Base-by-base conservation (phyloP, 1,140 invertebrate genomes). In the Drosophila fuyamai region DNA sequence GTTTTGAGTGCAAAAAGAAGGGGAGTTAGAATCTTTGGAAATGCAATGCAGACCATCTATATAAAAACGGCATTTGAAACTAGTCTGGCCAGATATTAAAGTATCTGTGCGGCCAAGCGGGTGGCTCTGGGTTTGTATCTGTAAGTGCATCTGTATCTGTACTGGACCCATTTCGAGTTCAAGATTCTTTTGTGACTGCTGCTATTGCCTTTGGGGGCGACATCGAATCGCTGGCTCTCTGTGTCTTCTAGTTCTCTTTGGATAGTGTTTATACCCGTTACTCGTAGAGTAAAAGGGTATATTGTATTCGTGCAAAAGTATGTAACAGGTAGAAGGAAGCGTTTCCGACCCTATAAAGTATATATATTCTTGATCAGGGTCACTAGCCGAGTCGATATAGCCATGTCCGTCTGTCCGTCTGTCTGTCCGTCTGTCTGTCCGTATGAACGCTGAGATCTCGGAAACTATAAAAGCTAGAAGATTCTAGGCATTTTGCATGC, bases 151-250 rank as follows among this genome's bases (percentile, higher is more conserved):
- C 53, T 63, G 74, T 59, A 36, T 51, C 46, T 67, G 73, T 43
- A 57, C 43, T 51, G 62, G 75, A 73, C 68, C 76, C 77, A 79
- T 73, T 79, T 79, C 57, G 76, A 79, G 77, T 79, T 79, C 68
- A 79, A 74, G 76, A 79, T 79, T 79, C 68, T 79, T 79, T 79
- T 79, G 76, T 79, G 48, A 36, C 16, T 36, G 63, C 62, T 62
- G 73, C 41, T 35, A 7, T 14, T 41, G 36, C 29, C 55, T 43
- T 60, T 35, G 38, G 58, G 44, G 68, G 66, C 48, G 63, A 60
- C 56, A 59, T 56, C 63, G 27, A 57, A 62, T 55, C 35, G 35
- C 16, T 57, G 35, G 36, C 46, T 62, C 27, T 47, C 23, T 44
- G 41, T 32, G 38, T 76, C 0, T 38, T 50, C 16, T 55, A 51